Evolutionary conservation across 2,888 invertebrate genomes (phyloP).

Genomic region (Eulithis prunata): DNA sequence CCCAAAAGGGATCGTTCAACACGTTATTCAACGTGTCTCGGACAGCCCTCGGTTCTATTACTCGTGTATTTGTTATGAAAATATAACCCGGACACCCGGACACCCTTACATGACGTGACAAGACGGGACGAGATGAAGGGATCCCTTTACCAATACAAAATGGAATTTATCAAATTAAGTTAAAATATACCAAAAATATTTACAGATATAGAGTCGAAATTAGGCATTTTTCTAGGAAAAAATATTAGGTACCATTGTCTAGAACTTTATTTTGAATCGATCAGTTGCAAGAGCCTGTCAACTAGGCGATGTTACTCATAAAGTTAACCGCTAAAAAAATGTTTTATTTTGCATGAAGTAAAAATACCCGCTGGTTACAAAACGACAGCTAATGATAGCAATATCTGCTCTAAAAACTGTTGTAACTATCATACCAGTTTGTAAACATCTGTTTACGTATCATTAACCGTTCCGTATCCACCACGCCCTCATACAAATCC

Average conservation of each 20-base stretch:
- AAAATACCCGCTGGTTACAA: background rate
- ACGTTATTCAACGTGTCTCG: slow-evolving; percentile 38
- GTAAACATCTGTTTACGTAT: slow-evolving; percentile 65
- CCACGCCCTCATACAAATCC: slow-evolving; percentile 50
- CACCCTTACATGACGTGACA: slow-evolving; percentile 19
- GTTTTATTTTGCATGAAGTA: background rate
- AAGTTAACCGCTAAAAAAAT: too few species aligned
- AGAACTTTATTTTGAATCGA: too few species aligned
- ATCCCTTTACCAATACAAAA: slow-evolving; percentile 8
- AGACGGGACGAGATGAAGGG: slow-evolving; percentile 12
- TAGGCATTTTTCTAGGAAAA: too few species aligned
- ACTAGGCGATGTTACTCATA: too few species aligned
- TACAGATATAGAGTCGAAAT: background rate
- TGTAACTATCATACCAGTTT: slow-evolving; percentile 40
- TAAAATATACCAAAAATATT: background rate
- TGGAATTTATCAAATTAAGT: background rate
- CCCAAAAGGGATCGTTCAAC: slow-evolving; percentile 20
- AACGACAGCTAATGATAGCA: background rate
- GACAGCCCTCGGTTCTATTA: slow-evolving; percentile 61
- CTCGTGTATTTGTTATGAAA: slow-evolving; percentile 70
- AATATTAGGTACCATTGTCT: too few species aligned
- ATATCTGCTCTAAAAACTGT: slow-evolving; percentile 11
- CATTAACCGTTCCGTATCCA: slow-evolving; percentile 61
- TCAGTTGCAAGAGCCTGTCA: too few species aligned
- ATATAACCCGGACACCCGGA: slow-evolving; percentile 49